phyloP scores from a whole-genome alignment of 2,888 invertebrate species.

The Watsonalla cultraria region DNA sequence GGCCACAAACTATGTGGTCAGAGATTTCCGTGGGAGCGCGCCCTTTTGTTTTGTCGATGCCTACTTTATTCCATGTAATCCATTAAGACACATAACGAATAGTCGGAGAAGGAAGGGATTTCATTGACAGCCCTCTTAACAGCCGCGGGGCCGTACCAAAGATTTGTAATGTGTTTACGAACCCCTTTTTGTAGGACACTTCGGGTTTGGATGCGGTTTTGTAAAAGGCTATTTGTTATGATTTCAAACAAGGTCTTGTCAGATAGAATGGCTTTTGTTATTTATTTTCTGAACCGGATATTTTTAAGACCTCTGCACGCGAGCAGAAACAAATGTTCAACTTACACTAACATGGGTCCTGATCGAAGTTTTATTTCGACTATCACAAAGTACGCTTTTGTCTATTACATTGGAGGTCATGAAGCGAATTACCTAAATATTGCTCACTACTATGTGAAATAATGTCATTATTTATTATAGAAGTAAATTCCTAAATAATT shows the following conservation, averaged over 20 bases:
- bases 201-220: constrained; percentile 69
- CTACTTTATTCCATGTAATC: constrained; percentile 73
- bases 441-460: no score
- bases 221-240: constrained; percentile 76
- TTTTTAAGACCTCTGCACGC: constrained; percentile 48
- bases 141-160: constrained; percentile 54
- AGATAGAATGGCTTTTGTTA: constrained; percentile 69
- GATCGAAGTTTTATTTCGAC: background rate
- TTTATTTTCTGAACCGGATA: constrained; percentile 65
- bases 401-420: no score
- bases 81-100: constrained; percentile 74
- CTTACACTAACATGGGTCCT: background rate
- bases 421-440: no score
- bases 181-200: constrained; percentile 70
- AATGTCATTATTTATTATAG: no score
- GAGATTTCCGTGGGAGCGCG: constrained; percentile 63
- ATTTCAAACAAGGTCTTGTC: constrained; percentile 74
- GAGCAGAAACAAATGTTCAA: constrained; percentile 41
- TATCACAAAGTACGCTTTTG: no score
- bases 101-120: constrained; percentile 60
- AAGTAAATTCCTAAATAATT: no score
- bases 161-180: constrained; percentile 71
- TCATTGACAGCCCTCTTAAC: constrained; percentile 71
- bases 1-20: constrained; percentile 71
- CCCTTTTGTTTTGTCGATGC: constrained; percentile 74